Base-by-base conservation (phyloP, 2,888 invertebrate species). In the Hemistola chrysoprasaria region DNA sequence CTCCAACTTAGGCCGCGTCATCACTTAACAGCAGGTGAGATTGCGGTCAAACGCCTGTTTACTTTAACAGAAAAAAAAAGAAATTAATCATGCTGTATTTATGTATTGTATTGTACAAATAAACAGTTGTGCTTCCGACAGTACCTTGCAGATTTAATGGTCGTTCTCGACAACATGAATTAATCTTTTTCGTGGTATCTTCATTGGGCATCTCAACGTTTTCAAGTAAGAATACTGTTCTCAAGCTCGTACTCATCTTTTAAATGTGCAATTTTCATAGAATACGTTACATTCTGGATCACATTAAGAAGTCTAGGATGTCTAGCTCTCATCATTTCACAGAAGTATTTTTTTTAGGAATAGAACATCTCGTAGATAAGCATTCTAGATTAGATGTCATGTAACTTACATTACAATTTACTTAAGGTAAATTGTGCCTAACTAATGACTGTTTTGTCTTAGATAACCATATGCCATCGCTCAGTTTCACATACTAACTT, bases 131-230 rank as follows among this genome's bases (percentile, higher is more conserved):
- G 29, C 8, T 16, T 8, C 28, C 25, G 25, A 38, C 27, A 24
- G 45, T 43, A 35, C 40, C 22, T 24, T 21, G 29, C 26, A 42
- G 30, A 34, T 40, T 38, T 55, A 52, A 50, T 55, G 49, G 32
- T 31, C 40, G 39, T 25, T 29, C 46, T 53, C 45, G 44, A 49
- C 51, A 49, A 52, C 45, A 59, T 43, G 63, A 66, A 67, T 67
- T 70, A 69, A 65, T 66, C 56, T 59, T 39, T 54, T 44, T 22
- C 10, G 29, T 47, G 22, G 58, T 66, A 70, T 70, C 71, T 65
- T 54, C 53, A 60, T 43, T 57, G 48, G 53, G 50, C 47, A 71
- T 71, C 70, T 65, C 53, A 39, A 54, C 47, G 45, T 44, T 56
- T 59, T 43, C 46, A 50, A 43, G 47, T 38, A 46, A 54, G 61